phyloP scores from a whole-genome alignment of 2,113 vertebrate genomes.

The Pipa parva region DNA sequence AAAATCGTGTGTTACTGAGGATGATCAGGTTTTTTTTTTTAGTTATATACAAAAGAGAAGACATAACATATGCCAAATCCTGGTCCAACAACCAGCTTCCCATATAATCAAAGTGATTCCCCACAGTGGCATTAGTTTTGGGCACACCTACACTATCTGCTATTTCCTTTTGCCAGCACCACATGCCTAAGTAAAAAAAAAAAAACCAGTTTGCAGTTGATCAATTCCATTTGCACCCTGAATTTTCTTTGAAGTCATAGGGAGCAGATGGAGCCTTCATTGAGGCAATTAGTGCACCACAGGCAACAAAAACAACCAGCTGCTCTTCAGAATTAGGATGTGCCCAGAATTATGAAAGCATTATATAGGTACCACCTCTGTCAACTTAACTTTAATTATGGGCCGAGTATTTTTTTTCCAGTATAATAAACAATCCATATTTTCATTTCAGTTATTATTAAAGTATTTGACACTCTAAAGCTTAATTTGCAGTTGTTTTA shows the following conservation, averaged over 20 bases:
- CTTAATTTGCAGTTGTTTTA: too few relatives aligned
- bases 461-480: too few relatives aligned
- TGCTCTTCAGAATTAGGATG: slow-evolving; percentile 25
- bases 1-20: too few relatives aligned
- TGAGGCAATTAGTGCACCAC: slow-evolving; percentile 40
- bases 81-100: background rate
- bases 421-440: too few relatives aligned
- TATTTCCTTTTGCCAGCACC: slow-evolving; percentile 12
- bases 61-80: slow-evolving; percentile 7
- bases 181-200: slow-evolving; percentile 33
- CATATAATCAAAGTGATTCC: slow-evolving; percentile 27
- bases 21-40: too few relatives aligned
- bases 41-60: background rate
- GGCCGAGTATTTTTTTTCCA: background rate
- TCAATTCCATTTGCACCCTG: slow-evolving; percentile 41
- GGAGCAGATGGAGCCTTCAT: slow-evolving; percentile 42
- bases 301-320: slow-evolving; percentile 36
- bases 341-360: slow-evolving; percentile 43
- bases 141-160: slow-evolving; percentile 28
- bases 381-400: slow-evolving; percentile 1
- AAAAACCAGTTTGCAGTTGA: slow-evolving; percentile 38
- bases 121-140: slow-evolving; percentile 29
- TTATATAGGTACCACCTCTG: slow-evolving; percentile 36
- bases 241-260: slow-evolving; percentile 41
- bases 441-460: too few relatives aligned